These are phyloP conservation scores for Aleiodes testaceus DNA, from an alignment of 2,888 invertebrate species.

Conservation along the genomic window DNA sequence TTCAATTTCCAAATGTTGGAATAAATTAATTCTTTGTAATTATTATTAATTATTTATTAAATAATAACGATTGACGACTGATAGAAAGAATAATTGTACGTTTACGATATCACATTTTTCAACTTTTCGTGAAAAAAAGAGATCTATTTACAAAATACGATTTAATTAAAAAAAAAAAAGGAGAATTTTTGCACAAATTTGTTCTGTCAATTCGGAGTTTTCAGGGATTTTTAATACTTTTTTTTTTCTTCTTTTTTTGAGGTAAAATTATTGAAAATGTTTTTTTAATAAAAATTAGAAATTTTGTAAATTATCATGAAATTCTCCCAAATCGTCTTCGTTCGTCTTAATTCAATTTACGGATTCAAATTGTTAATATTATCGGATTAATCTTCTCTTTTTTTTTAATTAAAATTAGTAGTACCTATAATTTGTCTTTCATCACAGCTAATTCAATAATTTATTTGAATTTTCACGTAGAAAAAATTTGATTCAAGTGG, in stretches of 20 bases:
- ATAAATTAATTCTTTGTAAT: slow-evolving; percentile 29
- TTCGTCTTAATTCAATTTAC: slow-evolving; percentile 3
- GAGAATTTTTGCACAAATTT: background rate
- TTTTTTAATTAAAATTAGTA: slow-evolving; percentile 64
- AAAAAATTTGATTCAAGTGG: slow-evolving; percentile 35
- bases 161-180: slow-evolving; percentile 10
- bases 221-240: slow-evolving; percentile 35
- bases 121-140: slow-evolving; percentile 9
- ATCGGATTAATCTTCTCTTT: slow-evolving; percentile 41
- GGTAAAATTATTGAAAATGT: no score
- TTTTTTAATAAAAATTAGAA: no score
- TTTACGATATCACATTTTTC: slow-evolving; percentile 69
- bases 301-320: slow-evolving; percentile 38
- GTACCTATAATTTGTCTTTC: slow-evolving; percentile 66
- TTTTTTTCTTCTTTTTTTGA: slow-evolving; percentile 41
- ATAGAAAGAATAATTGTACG: slow-evolving; percentile 61
- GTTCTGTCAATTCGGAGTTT: slow-evolving; percentile 32
- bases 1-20: slow-evolving; percentile 31
- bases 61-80: background rate
- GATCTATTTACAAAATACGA: slow-evolving; percentile 1
- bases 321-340: background rate
- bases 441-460: slow-evolving; percentile 69
- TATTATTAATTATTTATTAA: background rate
- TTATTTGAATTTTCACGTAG: slow-evolving; percentile 5
- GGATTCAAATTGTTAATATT: no score